Percentiles rank a stretch among this genome's conserved stretches.
phyloP scores from a whole-genome alignment of 1,140 invertebrate species.

The Nasonia longicornis region DNA sequence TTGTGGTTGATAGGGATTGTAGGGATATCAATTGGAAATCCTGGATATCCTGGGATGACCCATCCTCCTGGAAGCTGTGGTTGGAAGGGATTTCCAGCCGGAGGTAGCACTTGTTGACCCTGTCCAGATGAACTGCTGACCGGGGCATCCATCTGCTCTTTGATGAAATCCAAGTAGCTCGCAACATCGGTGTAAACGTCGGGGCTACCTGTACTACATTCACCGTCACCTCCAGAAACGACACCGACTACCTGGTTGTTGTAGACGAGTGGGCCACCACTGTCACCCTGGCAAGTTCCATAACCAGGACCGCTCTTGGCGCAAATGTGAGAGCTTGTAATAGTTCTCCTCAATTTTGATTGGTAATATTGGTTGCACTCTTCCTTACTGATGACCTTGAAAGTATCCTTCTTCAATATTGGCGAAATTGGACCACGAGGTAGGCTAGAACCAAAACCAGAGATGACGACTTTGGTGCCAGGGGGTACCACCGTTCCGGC shows the following conservation, averaged over 20 bases:
- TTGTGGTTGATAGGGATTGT: too few species aligned
- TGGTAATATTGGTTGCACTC: not conserved
- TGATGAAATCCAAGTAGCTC: too few species aligned
- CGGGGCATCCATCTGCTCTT: too few species aligned
- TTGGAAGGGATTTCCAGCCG: too few species aligned
- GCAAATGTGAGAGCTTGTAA: not conserved
- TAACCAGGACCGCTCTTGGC: not conserved
- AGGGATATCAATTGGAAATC: too few species aligned
- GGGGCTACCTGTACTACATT: not conserved
- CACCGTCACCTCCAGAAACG: not conserved
- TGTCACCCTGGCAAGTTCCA: constrained; percentile 5
- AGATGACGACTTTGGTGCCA: not conserved
- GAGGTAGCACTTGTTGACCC: too few species aligned
- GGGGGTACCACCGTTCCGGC: not conserved
- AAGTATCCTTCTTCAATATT: not conserved
- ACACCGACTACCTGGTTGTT: not conserved
- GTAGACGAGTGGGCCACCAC: constrained; percentile 4
- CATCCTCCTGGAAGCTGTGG: too few species aligned
- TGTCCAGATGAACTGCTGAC: too few species aligned
- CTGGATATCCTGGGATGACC: too few species aligned
- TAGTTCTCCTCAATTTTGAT: not conserved
- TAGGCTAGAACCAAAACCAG: not conserved
- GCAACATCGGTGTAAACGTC: not conserved
- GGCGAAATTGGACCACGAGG: not conserved
- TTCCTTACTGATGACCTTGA: not conserved